Conservation (phyloP, 2,797 vertebrate genomes). For the Clamator glandarius region DNA sequence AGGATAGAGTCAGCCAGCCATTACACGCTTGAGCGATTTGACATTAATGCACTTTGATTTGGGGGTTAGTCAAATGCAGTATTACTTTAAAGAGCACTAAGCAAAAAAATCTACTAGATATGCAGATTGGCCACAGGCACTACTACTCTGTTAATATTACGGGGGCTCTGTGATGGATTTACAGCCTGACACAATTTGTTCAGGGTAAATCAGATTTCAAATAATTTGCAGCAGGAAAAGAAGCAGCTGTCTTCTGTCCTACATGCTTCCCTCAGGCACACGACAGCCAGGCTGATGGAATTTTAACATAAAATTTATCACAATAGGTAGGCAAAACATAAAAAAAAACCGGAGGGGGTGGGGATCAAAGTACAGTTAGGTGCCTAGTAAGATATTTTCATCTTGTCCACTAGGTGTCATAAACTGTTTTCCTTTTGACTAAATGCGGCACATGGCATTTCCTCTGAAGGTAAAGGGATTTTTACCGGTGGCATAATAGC, state of each 20-base stretch:
- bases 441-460: neutral
- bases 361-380: neutral
- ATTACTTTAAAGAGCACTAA: constrained; percentile 8
- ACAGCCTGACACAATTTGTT: constrained; percentile 35
- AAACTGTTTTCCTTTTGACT: neutral
- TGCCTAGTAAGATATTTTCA: neutral
- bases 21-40: neutral
- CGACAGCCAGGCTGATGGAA: neutral
- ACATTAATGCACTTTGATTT: constrained; percentile 41
- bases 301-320: neutral
- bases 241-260: constrained; percentile 28
- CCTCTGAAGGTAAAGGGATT: neutral
- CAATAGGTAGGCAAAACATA: neutral
- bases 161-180: neutral
- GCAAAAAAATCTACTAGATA: constrained; percentile 40
- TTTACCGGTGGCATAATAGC: neutral
- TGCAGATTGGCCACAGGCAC: constrained; percentile 46
- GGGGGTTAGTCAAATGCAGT: constrained; percentile 38
- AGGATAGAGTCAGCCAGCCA: constrained; percentile 11
- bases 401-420: constrained; percentile 53
- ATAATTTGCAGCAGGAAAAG: neutral
- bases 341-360: fast-evolving
- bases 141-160: neutral
- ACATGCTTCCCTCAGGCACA: neutral
- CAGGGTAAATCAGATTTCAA: constrained; percentile 49